Evolutionary conservation across 2,113 vertebrate genomes (phyloP).

Genomic region (Notiomystis cincta): DNA sequence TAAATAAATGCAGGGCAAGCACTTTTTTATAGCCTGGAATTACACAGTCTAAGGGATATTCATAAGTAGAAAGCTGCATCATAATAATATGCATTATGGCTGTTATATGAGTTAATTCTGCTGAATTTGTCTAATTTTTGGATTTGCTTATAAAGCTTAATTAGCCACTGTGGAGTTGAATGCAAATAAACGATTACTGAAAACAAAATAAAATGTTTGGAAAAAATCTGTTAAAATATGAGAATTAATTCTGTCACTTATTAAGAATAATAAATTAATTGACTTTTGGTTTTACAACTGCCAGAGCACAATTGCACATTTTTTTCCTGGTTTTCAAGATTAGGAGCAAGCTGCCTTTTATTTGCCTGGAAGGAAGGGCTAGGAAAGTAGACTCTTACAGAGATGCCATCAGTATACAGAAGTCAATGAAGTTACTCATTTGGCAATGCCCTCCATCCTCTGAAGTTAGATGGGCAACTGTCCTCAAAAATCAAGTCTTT

Average conservation of each 20-base stretch:
- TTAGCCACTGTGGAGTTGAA: background rate
- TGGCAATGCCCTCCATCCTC: background rate
- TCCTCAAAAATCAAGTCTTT: background rate
- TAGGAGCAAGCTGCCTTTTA: background rate
- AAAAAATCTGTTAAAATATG: background rate
- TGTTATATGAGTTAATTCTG: background rate
- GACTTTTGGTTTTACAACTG: background rate
- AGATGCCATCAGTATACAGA: background rate
- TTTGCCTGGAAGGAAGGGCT: background rate
- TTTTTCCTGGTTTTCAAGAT: background rate
- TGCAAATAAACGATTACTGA: background rate
- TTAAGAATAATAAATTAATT: background rate
- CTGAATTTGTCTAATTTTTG: background rate
- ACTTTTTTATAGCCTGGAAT: background rate
- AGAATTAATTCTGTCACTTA: background rate
- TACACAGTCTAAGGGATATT: background rate
- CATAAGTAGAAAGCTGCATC: background rate
- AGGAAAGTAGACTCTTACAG: background rate
- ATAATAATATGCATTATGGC: background rate
- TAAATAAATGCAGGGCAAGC: conserved; percentile 8
- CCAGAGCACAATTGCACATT: background rate
- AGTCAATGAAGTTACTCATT: background rate
- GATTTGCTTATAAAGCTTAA: conserved; percentile 9
- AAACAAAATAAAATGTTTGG: background rate
- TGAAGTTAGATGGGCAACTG: background rate